phyloP scores from a whole-genome alignment of 23 tunicate species.

The Diplosoma virens region DNA sequence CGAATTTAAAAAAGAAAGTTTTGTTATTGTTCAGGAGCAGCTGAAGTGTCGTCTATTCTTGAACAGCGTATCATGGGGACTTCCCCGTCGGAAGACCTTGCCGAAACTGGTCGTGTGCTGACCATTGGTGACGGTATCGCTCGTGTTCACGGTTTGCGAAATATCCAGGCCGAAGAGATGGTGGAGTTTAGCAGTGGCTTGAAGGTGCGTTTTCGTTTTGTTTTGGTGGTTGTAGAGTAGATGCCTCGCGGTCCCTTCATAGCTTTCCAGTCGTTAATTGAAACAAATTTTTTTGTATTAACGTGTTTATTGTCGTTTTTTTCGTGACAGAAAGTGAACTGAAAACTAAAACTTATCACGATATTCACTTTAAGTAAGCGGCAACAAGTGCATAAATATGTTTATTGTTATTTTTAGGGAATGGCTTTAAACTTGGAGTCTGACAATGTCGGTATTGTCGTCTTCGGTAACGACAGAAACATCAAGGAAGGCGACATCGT shows the following conservation, averaged over 20 bases:
- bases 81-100: constrained; percentile 80
- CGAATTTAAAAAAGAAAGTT: too few relatives aligned
- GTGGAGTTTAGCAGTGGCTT: constrained; percentile 98
- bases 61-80: constrained; percentile 92
- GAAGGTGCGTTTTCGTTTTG: constrained; percentile 51
- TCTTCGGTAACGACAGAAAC: constrained; percentile 97
- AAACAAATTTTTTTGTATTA: too few relatives aligned
- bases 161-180: constrained; percentile 99
- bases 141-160: constrained; percentile 97
- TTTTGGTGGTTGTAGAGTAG: not conserved
- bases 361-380: too few relatives aligned
- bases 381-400: too few relatives aligned
- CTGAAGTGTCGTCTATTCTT: constrained; percentile 92
- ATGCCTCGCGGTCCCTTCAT: not conserved
- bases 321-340: too few relatives aligned
- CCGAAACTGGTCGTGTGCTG: constrained; percentile 98
- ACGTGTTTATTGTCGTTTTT: too few relatives aligned
- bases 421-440: constrained; percentile 99
- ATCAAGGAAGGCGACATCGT: constrained; percentile 99
- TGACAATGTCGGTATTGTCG: constrained; percentile 99
- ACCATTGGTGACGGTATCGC: constrained; percentile 99
- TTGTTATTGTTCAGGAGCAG: too few relatives aligned
- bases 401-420: too few relatives aligned
- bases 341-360: too few relatives aligned
- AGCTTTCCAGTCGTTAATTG: not conserved